Evolutionary conservation across 2,113 vertebrate genomes (phyloP).

Genomic region (Cephalopterus ornatus): DNA sequence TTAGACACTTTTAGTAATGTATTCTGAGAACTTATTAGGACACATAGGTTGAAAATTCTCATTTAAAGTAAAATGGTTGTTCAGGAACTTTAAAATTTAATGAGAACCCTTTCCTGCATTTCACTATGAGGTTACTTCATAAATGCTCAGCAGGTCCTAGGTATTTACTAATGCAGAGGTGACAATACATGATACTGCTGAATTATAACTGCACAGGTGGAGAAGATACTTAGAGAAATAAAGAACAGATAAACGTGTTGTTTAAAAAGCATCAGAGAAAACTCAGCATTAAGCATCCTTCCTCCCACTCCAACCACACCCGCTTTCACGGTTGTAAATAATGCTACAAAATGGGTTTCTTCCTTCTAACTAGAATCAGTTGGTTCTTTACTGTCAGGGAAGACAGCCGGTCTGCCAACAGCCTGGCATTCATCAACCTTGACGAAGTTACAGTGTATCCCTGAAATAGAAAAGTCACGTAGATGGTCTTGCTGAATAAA

Average conservation of each 20-base stretch:
- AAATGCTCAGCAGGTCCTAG: slow-evolving; percentile 69
- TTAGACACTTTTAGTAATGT: slow-evolving; percentile 21
- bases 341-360: background rate
- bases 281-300: background rate
- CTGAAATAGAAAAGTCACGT: too few species aligned
- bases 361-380: background rate
- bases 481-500: too few species aligned
- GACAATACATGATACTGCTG: slow-evolving; percentile 60
- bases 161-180: slow-evolving; percentile 72
- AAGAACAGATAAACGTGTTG: slow-evolving; percentile 31
- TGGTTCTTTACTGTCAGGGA: background rate
- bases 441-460: too few species aligned
- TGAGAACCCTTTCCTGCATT: slow-evolving; percentile 72
- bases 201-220: slow-evolving; percentile 65
- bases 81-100: slow-evolving; percentile 73
- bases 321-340: background rate
- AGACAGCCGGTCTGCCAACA: too few species aligned
- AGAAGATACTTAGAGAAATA: slow-evolving; percentile 62
- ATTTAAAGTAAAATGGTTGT: slow-evolving; percentile 66
- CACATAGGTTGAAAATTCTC: slow-evolving; percentile 48
- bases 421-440: too few species aligned
- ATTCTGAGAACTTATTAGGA: slow-evolving; percentile 69
- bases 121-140: slow-evolving; percentile 75
- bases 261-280: slow-evolving; percentile 48
- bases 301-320: background rate